These are phyloP conservation scores for Oxycera nigricornis DNA, from an alignment of 2,888 invertebrate genomes.

Conservation along the genomic window DNA sequence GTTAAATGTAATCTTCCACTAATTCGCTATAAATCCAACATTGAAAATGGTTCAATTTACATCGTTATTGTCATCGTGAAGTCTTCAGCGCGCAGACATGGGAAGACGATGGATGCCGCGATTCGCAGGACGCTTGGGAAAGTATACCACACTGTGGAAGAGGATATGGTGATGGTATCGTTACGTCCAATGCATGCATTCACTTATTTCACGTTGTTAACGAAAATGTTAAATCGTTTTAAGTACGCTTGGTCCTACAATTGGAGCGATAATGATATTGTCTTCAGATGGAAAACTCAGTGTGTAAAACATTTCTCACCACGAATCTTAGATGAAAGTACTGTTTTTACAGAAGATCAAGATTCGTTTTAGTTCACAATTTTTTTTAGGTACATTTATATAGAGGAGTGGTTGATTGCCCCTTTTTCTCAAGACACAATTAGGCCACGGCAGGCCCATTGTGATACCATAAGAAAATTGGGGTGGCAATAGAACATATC, in stretches of 20 bases:
- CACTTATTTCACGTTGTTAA: neutral
- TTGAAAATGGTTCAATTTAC: slow-evolving; percentile 29
- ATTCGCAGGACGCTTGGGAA: neutral
- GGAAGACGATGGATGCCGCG: neutral
- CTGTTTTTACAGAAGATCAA: too few species aligned
- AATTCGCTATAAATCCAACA: slow-evolving; percentile 35
- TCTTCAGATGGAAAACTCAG: too few species aligned
- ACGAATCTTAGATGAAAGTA: too few species aligned
- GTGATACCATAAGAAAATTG: too few species aligned
- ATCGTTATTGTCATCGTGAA: neutral
- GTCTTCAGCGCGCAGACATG: neutral
- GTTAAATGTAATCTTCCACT: slow-evolving; percentile 31
- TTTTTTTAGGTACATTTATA: too few species aligned
- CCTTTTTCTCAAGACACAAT: too few species aligned
- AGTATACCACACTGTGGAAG: neutral
- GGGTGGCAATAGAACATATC: too few species aligned
- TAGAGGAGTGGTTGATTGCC: too few species aligned
- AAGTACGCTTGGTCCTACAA: neutral
- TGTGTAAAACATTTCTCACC: too few species aligned
- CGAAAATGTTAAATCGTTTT: neutral
- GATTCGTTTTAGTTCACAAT: too few species aligned
- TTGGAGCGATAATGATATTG: neutral
- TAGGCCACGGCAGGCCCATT: too few species aligned
- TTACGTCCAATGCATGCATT: neutral
- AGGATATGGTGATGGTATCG: neutral